A percentile compares a stretch with the other conserved stretches of the same genome.
phyloP scores from a whole-genome alignment of 30 jellyfish, hydroid and myxozoan species.

The Mastigias papua region DNA sequence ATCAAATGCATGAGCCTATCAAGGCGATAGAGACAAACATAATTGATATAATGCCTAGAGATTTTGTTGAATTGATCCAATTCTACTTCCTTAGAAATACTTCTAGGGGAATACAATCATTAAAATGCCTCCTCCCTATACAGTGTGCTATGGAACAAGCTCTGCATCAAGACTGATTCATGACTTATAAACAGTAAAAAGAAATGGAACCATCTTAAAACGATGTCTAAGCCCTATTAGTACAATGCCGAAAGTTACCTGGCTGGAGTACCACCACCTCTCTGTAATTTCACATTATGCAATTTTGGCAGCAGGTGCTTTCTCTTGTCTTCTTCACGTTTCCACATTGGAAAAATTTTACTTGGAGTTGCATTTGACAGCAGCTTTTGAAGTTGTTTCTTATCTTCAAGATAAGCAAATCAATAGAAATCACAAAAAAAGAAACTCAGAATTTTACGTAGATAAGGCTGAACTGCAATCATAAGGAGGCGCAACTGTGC shows the following conservation, averaged over 20 bases:
- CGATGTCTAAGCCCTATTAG: background rate
- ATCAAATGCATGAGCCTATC: too few relatives aligned
- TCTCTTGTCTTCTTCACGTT: slow-evolving; percentile 71
- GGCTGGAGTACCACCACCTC: slow-evolving; percentile 81
- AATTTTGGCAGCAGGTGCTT: slow-evolving; percentile 71
- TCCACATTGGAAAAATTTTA: slow-evolving; percentile 69
- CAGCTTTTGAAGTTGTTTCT: slow-evolving; percentile 75
- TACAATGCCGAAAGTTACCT: slow-evolving; percentile 53
- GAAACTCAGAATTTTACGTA: background rate
- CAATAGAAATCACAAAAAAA: background rate
- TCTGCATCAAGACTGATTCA: too few relatives aligned
- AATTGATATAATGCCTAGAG: too few relatives aligned
- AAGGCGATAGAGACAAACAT: too few relatives aligned
- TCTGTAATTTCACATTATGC: slow-evolving; percentile 75
- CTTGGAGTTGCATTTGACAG: slow-evolving; percentile 73
- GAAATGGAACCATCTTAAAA: too few relatives aligned
- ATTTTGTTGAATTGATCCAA: too few relatives aligned
- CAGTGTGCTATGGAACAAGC: too few relatives aligned
- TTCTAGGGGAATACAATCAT: too few relatives aligned
- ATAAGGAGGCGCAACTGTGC: too few relatives aligned
- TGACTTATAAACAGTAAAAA: too few relatives aligned
- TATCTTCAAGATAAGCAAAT: slow-evolving; percentile 43
- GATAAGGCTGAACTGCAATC: background rate
- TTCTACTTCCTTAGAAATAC: too few relatives aligned
- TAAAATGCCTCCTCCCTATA: too few relatives aligned